phyloP scores from a whole-genome alignment of 2,797 vertebrate genomes.

The Mus spretus region DNA sequence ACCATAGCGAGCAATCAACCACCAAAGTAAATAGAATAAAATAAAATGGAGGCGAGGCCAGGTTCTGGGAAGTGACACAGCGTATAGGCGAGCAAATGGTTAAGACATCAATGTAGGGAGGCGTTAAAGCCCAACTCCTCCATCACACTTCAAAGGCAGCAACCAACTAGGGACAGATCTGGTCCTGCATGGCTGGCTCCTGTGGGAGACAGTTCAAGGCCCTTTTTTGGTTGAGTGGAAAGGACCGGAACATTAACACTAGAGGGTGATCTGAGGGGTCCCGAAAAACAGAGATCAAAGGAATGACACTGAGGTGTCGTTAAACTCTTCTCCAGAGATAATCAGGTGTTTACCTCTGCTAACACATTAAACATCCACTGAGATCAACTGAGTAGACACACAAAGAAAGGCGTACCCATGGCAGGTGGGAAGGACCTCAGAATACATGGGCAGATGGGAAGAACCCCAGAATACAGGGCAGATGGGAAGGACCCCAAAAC shows the following conservation, averaged over 20 bases:
- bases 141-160: conserved; percentile 66
- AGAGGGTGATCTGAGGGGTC: neutral
- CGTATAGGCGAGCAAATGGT: neutral
- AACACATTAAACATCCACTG: neutral
- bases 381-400: neutral
- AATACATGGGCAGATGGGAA: neutral
- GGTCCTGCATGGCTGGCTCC: conserved; percentile 31
- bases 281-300: conserved; percentile 6
- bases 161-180: neutral
- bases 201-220: conserved; percentile 38
- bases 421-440: neutral
- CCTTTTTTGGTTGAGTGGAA: neutral
- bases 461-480: neutral
- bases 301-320: neutral
- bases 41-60: neutral
- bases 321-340: neutral
- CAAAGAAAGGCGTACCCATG: neutral
- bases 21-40: neutral
- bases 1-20: neutral
- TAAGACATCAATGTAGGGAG: neutral
- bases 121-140: neutral
- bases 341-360: conserved; percentile 1
- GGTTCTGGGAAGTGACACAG: neutral
- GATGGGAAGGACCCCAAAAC: neutral
- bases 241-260: neutral